These are phyloP conservation scores for Centropristis striata DNA, from an alignment of 2,113 vertebrate genomes.

Conservation along the genomic window DNA sequence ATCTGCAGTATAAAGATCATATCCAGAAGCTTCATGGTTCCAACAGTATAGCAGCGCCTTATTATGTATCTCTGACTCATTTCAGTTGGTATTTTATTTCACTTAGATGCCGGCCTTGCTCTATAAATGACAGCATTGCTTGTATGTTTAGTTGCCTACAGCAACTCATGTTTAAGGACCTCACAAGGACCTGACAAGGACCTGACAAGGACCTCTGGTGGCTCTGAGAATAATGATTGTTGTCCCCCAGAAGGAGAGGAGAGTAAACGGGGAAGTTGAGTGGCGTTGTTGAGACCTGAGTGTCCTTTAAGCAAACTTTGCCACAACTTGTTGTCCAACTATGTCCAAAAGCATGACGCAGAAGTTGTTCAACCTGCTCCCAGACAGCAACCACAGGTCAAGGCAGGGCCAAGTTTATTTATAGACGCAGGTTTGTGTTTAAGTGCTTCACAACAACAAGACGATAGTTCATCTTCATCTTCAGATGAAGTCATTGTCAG, in stretches of 20 bases:
- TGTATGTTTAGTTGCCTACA: slow-evolving; percentile 10
- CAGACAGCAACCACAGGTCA: not conserved
- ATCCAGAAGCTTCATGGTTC: slow-evolving; percentile 3
- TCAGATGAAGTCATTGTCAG: not conserved
- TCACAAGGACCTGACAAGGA: slow-evolving; percentile 21
- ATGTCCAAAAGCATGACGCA: not conserved
- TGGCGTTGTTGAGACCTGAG: not conserved
- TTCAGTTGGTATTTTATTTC: slow-evolving; percentile 18
- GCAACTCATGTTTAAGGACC: not conserved
- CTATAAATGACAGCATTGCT: not conserved
- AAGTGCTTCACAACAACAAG: no score
- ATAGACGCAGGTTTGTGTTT: no score
- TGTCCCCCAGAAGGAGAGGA: not conserved
- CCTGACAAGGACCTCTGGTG: slow-evolving; percentile 9
- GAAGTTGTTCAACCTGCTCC: not conserved
- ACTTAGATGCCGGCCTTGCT: not conserved
- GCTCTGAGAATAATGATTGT: not conserved
- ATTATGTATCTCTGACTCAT: slow-evolving; percentile 3
- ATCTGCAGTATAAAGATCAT: not conserved
- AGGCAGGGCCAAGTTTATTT: no score
- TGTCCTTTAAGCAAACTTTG: not conserved
- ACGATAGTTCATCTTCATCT: no score
- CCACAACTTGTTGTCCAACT: not conserved
- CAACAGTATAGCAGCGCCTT: not conserved
- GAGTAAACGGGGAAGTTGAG: not conserved